Conservation (phyloP, 2,797 vertebrate species). For the Moxostoma hubbsi region DNA sequence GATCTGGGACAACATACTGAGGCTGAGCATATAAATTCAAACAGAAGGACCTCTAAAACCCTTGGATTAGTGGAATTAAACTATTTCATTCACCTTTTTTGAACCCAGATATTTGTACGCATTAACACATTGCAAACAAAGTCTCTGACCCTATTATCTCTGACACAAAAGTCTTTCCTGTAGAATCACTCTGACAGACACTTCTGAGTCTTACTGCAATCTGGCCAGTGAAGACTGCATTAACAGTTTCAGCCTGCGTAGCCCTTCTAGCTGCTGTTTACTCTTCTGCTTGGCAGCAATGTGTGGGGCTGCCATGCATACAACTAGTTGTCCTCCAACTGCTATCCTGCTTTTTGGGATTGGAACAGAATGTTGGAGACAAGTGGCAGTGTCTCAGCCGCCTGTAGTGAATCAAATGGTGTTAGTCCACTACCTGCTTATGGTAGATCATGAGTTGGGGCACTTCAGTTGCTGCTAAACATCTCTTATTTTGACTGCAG, state of each 20-base stretch:
- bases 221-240: conserved; percentile 5
- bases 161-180: not conserved
- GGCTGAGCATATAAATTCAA: conserved; percentile 54
- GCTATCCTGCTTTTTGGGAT: conserved; percentile 27
- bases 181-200: not conserved
- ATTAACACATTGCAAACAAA: not conserved
- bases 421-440: not conserved
- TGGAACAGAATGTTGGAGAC: conserved; percentile 40
- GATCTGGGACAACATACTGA: conserved; percentile 53
- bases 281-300: conserved; percentile 38
- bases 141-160: not conserved
- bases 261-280: conserved; percentile 18
- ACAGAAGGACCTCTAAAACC: conserved; percentile 35
- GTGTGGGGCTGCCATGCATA: conserved; percentile 13
- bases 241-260: conserved; percentile 27
- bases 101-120: not conserved
- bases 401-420: conserved; percentile 43
- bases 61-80: conserved; percentile 50
- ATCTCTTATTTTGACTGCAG: not conserved
- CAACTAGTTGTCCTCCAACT: conserved; percentile 20
- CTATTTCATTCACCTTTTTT: not conserved
- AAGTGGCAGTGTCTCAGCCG: conserved; percentile 27
- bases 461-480: conserved; percentile 7
- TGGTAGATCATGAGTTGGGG: conserved; percentile 7
- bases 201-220: conserved; percentile 22